A percentile compares a stretch with the other conserved stretches of the same genome.
These are phyloP conservation scores for Lepus oiostolus DNA, from an alignment of 2,797 vertebrate species.

Conservation along the genomic window DNA sequence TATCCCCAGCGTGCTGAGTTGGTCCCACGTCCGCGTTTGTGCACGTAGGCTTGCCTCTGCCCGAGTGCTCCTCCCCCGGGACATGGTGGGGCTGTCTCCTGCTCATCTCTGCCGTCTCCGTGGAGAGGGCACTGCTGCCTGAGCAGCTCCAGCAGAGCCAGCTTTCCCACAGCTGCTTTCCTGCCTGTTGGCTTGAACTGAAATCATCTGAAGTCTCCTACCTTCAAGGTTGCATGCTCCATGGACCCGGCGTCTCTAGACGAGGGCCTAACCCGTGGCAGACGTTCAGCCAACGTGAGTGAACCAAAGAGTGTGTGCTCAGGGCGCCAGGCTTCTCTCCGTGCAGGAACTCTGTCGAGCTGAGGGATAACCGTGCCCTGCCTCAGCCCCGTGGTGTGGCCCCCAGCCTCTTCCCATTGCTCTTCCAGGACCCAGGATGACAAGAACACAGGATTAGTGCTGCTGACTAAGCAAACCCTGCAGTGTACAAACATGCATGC, in stretches of 20 bases:
- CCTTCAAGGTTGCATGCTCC: neutral
- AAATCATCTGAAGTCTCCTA: neutral
- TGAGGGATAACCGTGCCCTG: neutral
- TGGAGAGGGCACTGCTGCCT: neutral
- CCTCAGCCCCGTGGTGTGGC: neutral
- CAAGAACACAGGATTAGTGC: neutral
- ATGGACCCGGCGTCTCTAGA: neutral
- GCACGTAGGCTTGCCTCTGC: neutral
- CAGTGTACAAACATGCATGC: accelerated
- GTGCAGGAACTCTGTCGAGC: neutral
- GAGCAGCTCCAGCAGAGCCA: neutral
- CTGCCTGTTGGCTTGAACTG: too few species aligned
- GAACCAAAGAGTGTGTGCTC: neutral
- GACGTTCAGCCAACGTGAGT: neutral
- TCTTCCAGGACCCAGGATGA: neutral
- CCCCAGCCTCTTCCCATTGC: neutral
- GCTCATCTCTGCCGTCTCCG: neutral
- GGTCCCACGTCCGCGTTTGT: neutral
- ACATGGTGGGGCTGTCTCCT: neutral
- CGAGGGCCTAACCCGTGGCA: neutral
- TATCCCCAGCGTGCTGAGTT: neutral
- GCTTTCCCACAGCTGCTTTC: neutral
- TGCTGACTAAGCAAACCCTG: neutral
- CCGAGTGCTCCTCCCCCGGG: neutral
- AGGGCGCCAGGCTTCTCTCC: neutral